phyloP scores from a whole-genome alignment of 1,140 invertebrate genomes.

The Triops cancriformis region DNA sequence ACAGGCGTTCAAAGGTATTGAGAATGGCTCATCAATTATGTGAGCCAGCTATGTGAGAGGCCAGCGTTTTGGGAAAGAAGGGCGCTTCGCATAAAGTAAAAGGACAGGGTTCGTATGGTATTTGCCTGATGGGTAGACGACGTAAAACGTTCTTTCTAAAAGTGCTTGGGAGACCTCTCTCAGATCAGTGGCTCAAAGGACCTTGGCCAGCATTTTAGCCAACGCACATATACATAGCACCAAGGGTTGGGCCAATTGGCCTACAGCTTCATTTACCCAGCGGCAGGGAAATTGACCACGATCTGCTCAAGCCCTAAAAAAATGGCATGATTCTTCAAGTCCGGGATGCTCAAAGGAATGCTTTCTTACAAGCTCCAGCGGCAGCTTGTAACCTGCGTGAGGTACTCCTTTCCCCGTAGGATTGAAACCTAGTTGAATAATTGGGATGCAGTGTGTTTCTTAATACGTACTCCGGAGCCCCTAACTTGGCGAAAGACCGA shows the following conservation, averaged over 20 bases:
- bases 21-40: neutral
- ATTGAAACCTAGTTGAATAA: no score
- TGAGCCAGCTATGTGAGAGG: neutral
- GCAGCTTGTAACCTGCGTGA: no score
- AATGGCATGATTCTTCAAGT: neutral
- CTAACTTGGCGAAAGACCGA: no score
- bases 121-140: conserved; percentile 12
- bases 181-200: neutral
- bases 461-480: no score
- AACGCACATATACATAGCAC: neutral
- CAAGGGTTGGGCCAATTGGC: conserved; percentile 7
- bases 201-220: conserved; percentile 1
- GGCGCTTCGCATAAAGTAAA: neutral
- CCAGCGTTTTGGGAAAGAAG: neutral
- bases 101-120: conserved; percentile 8
- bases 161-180: neutral
- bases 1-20: neutral
- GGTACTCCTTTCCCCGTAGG: no score
- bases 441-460: no score
- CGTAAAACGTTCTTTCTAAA: neutral
- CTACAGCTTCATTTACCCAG: neutral
- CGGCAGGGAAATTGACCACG: neutral
- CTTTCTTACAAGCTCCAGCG: neutral
- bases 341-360: neutral
- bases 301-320: neutral